Evolutionary conservation across 2,797 vertebrate genomes (phyloP).

Genomic region (Labeo calbasu): DNA sequence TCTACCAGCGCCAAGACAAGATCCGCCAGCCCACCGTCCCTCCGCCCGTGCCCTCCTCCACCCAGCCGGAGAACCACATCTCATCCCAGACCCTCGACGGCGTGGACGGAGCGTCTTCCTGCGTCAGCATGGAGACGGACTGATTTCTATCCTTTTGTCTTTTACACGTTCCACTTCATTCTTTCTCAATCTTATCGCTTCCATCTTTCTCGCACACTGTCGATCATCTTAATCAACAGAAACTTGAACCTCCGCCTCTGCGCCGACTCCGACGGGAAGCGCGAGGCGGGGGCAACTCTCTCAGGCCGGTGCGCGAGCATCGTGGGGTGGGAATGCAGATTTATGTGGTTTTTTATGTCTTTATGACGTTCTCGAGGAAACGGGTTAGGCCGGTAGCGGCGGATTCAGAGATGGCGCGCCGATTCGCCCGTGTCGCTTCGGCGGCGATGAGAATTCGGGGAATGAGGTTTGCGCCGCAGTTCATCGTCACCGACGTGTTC

Average conservation of each 20-base stretch:
- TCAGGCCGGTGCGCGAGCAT: slow-evolving; percentile 64
- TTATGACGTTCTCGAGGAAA: slow-evolving; percentile 23
- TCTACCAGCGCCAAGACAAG: slow-evolving; percentile 89
- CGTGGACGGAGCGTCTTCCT: slow-evolving; percentile 59
- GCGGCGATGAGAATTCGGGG: neutral
- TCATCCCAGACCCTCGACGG: slow-evolving; percentile 60
- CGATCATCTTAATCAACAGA: slow-evolving; percentile 37
- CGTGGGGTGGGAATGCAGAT: slow-evolving; percentile 37
- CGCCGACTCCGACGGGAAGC: slow-evolving; percentile 40
- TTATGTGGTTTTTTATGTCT: slow-evolving; percentile 10
- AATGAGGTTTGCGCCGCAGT: neutral
- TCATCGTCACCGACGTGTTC: slow-evolving; percentile 1
- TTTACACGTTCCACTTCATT: slow-evolving; percentile 31
- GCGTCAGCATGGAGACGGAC: slow-evolving; percentile 76
- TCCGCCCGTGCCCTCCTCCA: slow-evolving; percentile 49
- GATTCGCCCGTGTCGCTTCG: slow-evolving; percentile 3
- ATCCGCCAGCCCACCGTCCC: slow-evolving; percentile 73
- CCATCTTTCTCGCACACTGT: neutral
- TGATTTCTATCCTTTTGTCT: slow-evolving; percentile 55
- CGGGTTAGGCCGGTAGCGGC: slow-evolving; percentile 29
- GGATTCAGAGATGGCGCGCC: neutral
- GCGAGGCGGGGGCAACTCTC: slow-evolving; percentile 56
- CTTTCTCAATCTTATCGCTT: slow-evolving; percentile 32
- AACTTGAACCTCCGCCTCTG: slow-evolving; percentile 68
- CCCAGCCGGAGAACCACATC: slow-evolving; percentile 58